Percentiles rank a stretch among this genome's conserved stretches.
Conservation (phyloP, 2,113 vertebrate genomes). For the Alces alces region DNA sequence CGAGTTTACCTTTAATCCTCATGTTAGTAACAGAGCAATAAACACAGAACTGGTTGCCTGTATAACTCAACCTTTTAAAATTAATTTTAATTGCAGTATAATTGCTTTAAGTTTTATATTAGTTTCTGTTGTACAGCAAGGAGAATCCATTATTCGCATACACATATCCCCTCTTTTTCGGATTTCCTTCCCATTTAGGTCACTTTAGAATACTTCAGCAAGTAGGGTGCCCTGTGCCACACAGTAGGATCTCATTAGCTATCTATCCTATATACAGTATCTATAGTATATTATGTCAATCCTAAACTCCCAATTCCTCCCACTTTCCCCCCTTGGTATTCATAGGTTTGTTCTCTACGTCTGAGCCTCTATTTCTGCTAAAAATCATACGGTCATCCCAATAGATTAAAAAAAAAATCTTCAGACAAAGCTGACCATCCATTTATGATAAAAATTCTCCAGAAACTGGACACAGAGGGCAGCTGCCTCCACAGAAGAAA, state of each 20-base stretch:
- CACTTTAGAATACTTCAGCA: not conserved
- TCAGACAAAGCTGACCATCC: not conserved
- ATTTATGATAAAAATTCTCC: not conserved
- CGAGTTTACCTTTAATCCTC: not conserved
- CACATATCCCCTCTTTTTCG: not conserved
- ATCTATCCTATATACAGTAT: not conserved
- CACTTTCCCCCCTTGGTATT: not conserved
- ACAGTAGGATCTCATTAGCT: not conserved
- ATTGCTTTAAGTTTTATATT: not conserved
- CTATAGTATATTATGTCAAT: not conserved
- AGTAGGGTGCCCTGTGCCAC: not conserved
- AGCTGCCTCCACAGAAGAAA: not conserved
- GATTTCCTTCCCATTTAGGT: not conserved
- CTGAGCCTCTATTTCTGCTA: not conserved
- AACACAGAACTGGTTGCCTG: not conserved
- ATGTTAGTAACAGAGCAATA: not conserved
- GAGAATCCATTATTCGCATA: not conserved
- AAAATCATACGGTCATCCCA: not conserved
- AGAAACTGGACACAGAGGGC: not conserved
- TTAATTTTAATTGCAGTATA: not conserved
- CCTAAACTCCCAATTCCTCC: not conserved
- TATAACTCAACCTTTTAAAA: not conserved
- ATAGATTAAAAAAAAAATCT: not conserved
- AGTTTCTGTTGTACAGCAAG: not conserved
- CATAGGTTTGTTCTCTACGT: not conserved